phyloP scores from a whole-genome alignment of 2,797 vertebrate species.

The Thaleichthys pacificus region DNA sequence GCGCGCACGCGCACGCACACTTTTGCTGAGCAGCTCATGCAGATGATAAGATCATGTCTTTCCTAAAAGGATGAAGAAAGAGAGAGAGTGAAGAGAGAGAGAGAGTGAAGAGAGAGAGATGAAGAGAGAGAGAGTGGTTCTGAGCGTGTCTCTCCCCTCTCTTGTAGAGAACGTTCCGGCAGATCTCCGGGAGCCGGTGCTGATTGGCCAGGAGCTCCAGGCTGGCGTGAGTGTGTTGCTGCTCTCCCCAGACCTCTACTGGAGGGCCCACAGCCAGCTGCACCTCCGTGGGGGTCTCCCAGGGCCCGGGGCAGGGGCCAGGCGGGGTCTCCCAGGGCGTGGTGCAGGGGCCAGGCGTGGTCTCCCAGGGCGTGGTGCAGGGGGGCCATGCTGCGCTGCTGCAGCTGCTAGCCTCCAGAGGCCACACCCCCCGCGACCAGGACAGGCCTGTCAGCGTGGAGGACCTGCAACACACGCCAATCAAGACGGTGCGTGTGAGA shows the following conservation, averaged over 20 bases:
- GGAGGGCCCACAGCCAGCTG: constrained; percentile 74
- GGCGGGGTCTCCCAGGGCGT: constrained; percentile 51
- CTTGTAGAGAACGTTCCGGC: constrained; percentile 78
- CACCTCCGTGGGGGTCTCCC: constrained; percentile 45
- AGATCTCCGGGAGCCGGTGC: constrained; percentile 82
- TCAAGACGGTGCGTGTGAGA: constrained; percentile 77
- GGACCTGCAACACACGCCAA: constrained; percentile 79
- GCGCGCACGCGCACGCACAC: too few relatives aligned
- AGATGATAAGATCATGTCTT: constrained; percentile 57
- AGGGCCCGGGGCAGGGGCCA: constrained; percentile 43
- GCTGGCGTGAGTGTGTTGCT: constrained; percentile 84
- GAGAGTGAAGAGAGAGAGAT: not conserved
- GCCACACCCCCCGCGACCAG: constrained; percentile 70
- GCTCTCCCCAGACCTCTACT: constrained; percentile 83
- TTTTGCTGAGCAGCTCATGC: constrained; percentile 54
- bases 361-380: constrained; percentile 34
- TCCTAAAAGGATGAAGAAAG: not conserved
- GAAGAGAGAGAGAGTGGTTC: not conserved
- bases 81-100: too few relatives aligned
- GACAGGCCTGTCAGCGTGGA: constrained; percentile 75
- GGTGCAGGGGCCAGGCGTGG: constrained; percentile 53
- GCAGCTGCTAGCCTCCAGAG: constrained; percentile 77
- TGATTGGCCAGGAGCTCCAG: constrained; percentile 83
- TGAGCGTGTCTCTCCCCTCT: not conserved
- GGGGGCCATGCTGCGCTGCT: constrained; percentile 74